Evolutionary conservation across 2,888 invertebrate genomes (phyloP), one percentile per base, ranked within the genome.

Genomic region (Cheiracanthium punctorium): DNA sequence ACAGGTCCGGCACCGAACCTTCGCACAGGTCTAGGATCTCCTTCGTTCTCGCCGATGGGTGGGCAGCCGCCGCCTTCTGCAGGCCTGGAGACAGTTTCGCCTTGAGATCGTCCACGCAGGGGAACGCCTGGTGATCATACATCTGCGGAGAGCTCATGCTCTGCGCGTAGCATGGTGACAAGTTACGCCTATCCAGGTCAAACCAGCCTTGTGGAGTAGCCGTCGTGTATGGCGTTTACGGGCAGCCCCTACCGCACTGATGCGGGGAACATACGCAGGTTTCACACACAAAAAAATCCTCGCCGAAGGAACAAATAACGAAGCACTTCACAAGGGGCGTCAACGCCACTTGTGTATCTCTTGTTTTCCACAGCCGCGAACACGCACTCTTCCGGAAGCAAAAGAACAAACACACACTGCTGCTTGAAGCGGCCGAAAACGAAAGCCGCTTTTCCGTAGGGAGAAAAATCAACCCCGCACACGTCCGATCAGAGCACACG

Each of bases 91-190:
- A 81, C n/a, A 73, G 33, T 65, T 88, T 88, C 28, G 71, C 77
- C 29, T 85, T 84, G 70, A 85, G 48, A 37, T 76, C 77, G 76
- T 88, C 82, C 72, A 77, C 87, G 29, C 74, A 93, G 87, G 92
- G 92, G 67, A 91, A 91, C 88, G 92, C 92, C 90, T 90, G 94
- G n/a, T n/a, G n/a, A 92, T 96, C 96, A 93, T 96, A 96, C 95
- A 96, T 95, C 93, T 96, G 96, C 89, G 96, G 96, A 91, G 96
- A 96, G 93, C 95, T 95, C 95, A 96, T 96, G 89, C 89, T 89
- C 76, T 79, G 79, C 48, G 88, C 84, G 82, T 88, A 88, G 89
- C 89, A 89, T 89, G 89, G 89, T 82, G 90, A 88, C 33, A 69
- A 64, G 58, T 74, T 87, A 8, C 82, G 72, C 37, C 77, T 52